Conservation (phyloP, 1,140 invertebrate species). For the Oscheius sp. region DNA sequence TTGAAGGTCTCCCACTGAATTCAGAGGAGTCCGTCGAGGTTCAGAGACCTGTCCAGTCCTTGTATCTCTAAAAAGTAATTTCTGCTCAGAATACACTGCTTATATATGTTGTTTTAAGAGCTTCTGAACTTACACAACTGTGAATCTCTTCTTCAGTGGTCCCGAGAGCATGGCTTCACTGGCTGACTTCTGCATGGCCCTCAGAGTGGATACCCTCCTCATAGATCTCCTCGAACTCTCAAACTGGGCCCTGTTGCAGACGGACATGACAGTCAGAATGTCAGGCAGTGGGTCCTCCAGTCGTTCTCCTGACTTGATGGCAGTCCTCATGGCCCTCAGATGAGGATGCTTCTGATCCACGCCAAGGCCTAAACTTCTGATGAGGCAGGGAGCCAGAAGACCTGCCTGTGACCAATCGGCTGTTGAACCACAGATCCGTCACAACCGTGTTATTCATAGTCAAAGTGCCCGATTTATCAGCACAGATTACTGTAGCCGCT, state of each 20-base stretch:
- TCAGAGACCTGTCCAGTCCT: constrained; percentile 30
- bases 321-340: constrained; percentile 41
- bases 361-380: constrained; percentile 21
- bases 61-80: constrained; percentile 20
- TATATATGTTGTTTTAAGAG: background rate
- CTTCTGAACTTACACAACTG: constrained; percentile 49
- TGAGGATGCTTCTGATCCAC: constrained; percentile 48
- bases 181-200: constrained; percentile 47
- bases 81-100: background rate
- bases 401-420: constrained; percentile 41
- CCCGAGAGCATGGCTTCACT: constrained; percentile 40
- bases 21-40: background rate
- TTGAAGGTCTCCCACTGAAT: constrained; percentile 7
- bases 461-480: constrained; percentile 97
- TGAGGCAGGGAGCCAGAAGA: background rate
- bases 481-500: constrained; percentile 96
- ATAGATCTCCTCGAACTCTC: constrained; percentile 36
- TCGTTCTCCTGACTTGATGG: constrained; percentile 32
- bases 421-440: constrained; percentile 68
- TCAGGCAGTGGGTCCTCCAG: constrained; percentile 57
- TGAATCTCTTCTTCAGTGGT: constrained; percentile 54
- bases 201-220: constrained; percentile 51
- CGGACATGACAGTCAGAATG: constrained; percentile 54
- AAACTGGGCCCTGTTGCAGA: constrained; percentile 54
- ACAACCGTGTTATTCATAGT: constrained; percentile 99